Base-by-base conservation (phyloP, 2,113 vertebrate species). In the Ailurus styani region DNA sequence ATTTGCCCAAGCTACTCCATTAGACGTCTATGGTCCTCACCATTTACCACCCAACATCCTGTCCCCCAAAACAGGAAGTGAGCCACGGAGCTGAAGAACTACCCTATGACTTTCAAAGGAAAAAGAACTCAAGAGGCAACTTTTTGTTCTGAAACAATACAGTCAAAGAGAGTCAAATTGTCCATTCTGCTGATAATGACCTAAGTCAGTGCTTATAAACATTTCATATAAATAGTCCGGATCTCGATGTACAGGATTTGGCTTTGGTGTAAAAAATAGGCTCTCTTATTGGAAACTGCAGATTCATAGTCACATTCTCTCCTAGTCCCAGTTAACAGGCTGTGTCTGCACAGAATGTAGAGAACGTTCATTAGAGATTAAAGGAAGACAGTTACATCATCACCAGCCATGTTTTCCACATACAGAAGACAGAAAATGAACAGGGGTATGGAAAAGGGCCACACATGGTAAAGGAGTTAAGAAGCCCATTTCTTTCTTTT, bases 51-150 rank as follows among this genome's bases (percentile, higher is more conserved):
- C 93, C 95, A 94, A 96, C 91, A 94, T 98, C 96, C 84, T 95
- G 97, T 96, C 97, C 95, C 93, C 98, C 97, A 29, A 98, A 94
- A 97, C 96, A 98, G 98, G 98, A 98, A 98, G 97, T 97, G 90
- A 95, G 40, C 91, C 97, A 87, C 68, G 77, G n/a, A 93, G 45
- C 96, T 90, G 52, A 83, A 95, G 91, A 98, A 98, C 91, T 98
- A 93, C 79, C 93, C 97, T 93, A 95, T 97, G 97, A 89, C 93
- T 84, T 92, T 66, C 91, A 94, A 93, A 93, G 91, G 89, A 54
- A 95, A 95, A 97, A 98, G 97, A 98, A 90, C 95, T 97, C 83
- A 15, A 0, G 3, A 6, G 75, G 60, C 54, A 64, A 91, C 25
- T 73, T 93, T 90, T 96, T 95, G 90, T 97, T 98, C 96, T 90